A percentile compares a stretch with the other conserved stretches of the same genome.
Evolutionary conservation across 2,797 vertebrate genomes (phyloP).

Genomic region (Fringilla coelebs): DNA sequence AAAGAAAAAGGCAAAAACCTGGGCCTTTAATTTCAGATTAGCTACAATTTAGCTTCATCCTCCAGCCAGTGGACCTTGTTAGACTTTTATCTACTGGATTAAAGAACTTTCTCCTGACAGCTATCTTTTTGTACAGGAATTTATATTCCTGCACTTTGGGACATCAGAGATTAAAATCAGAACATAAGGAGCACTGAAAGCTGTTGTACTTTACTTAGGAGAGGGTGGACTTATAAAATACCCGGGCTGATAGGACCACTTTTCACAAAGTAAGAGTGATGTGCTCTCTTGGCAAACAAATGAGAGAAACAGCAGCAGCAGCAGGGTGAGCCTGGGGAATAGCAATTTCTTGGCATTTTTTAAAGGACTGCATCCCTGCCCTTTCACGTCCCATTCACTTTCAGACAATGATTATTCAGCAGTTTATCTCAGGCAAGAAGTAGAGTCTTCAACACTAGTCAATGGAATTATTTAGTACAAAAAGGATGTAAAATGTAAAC

Average conservation of each 20-base stretch:
- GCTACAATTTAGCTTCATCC: background rate
- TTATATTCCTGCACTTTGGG: background rate
- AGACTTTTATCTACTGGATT: background rate
- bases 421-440: background rate
- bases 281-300: background rate
- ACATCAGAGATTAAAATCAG: background rate
- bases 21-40: background rate
- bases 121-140: background rate
- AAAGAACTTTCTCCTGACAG: background rate
- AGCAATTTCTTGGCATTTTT: background rate
- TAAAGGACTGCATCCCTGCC: background rate
- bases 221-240: background rate
- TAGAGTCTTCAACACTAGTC: background rate
- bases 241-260: background rate
- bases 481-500: background rate
- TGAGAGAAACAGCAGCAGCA: background rate
- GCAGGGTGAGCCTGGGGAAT: background rate
- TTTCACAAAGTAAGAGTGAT: background rate
- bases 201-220: background rate
- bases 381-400: background rate
- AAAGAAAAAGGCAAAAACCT: background rate
- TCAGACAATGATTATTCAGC: background rate
- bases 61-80: background rate
- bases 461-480: background rate
- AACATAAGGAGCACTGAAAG: background rate